A percentile compares a stretch with the other conserved stretches of the same genome.
Conservation (phyloP, 2,888 invertebrate species). For the Kuschelorhynchus macadamiae region DNA sequence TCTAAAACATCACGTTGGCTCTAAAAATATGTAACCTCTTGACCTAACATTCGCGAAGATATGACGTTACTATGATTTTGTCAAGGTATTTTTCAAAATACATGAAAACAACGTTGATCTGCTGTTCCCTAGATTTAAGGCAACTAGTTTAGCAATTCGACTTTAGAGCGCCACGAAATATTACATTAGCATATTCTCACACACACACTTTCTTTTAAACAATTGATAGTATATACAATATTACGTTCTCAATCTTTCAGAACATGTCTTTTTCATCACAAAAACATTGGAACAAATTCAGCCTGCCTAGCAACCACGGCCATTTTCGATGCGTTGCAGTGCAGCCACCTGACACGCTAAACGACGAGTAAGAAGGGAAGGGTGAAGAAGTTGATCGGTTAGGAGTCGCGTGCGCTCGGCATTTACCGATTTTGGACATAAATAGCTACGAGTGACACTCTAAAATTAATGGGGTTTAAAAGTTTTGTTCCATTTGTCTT, state of each 20-base stretch:
- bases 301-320: conserved; percentile 63
- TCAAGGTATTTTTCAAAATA: conserved; percentile 13
- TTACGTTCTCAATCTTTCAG: conserved; percentile 58
- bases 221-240: conserved; percentile 54
- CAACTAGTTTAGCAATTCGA: background rate
- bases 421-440: conserved; percentile 25
- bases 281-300: conserved; percentile 61
- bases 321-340: conserved; percentile 67
- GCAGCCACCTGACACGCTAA: conserved; percentile 60
- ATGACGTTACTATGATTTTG: conserved; percentile 25
- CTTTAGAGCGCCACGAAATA: conserved; percentile 17
- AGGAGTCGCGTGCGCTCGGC: conserved; percentile 19
- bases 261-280: conserved; percentile 56
- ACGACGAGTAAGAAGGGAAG: conserved; percentile 9
- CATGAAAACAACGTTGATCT: background rate
- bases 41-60: conserved; percentile 25
- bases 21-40: conserved; percentile 44
- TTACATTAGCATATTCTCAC: conserved; percentile 49
- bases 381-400: conserved; percentile 8
- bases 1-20: background rate
- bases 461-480: too few species aligned
- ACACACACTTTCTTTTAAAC: conserved; percentile 54
- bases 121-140: background rate
- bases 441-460: too few species aligned
- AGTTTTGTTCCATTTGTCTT: too few species aligned